These are phyloP conservation scores for Anas platyrhynchos DNA, from an alignment of 2,113 vertebrate genomes.

Conservation along the genomic window DNA sequence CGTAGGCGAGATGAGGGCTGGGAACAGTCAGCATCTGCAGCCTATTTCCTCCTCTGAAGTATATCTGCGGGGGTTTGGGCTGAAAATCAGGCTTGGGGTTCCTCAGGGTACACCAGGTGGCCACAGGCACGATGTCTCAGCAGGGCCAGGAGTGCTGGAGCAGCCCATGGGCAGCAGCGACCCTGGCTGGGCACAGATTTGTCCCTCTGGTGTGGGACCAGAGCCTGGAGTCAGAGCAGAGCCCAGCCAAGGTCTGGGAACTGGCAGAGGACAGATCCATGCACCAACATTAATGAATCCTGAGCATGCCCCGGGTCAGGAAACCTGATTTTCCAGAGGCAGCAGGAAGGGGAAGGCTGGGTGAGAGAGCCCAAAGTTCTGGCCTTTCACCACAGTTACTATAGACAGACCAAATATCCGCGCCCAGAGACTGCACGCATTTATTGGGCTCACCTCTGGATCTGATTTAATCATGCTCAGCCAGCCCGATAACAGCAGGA, in stretches of 20 bases:
- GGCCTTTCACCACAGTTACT: background rate
- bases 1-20: background rate
- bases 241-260: background rate
- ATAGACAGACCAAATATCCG: background rate
- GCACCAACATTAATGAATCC: fast-evolving
- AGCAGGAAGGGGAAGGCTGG: background rate
- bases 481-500: slow-evolving; percentile 14
- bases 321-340: background rate
- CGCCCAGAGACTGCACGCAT: background rate
- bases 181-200: fast-evolving
- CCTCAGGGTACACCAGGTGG: background rate
- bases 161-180: background rate
- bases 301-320: background rate
- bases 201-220: background rate
- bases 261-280: background rate
- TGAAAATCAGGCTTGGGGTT: background rate
- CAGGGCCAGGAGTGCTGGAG: fast-evolving
- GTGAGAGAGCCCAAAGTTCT: background rate
- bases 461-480: slow-evolving; percentile 26
- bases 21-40: background rate
- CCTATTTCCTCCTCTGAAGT: background rate
- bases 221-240: background rate
- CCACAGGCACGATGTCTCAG: background rate
- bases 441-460: background rate
- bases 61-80: background rate